phyloP scores from a whole-genome alignment of 2,113 vertebrate genomes.

The Atractosteus spatula region DNA sequence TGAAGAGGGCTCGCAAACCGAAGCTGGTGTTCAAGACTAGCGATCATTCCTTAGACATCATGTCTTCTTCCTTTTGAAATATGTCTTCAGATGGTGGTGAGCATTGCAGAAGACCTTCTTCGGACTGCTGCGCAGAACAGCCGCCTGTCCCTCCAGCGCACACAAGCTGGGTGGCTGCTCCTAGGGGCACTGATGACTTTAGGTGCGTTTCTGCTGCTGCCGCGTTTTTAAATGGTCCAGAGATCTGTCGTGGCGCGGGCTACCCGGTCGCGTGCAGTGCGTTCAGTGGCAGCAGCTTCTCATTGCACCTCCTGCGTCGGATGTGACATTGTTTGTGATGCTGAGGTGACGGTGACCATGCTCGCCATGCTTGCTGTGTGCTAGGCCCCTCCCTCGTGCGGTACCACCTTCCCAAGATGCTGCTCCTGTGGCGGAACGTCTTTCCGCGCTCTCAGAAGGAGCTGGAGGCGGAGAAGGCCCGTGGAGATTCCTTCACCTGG shows the following conservation, averaged over 20 bases:
- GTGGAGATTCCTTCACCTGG: constrained; percentile 96
- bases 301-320: too few relatives aligned
- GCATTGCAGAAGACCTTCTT: constrained; percentile 94
- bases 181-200: constrained; percentile 97
- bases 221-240: neutral
- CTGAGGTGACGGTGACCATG: neutral
- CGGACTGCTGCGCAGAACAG: constrained; percentile 94
- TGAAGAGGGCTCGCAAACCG: too few relatives aligned
- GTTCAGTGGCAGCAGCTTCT: too few relatives aligned
- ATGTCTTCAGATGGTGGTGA: constrained; percentile 86
- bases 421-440: constrained; percentile 93
- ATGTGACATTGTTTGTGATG: too few relatives aligned
- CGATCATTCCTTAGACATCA: neutral
- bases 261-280: too few relatives aligned
- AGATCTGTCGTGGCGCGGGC: neutral
- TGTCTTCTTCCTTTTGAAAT: neutral
- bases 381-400: constrained; percentile 91
- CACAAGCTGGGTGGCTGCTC: constrained; percentile 95
- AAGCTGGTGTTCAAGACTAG: too few relatives aligned
- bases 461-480: constrained; percentile 91
- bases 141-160: constrained; percentile 90
- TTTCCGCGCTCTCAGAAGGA: constrained; percentile 97
- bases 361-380: constrained; percentile 5
- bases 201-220: constrained; percentile 58
- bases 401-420: constrained; percentile 97